Conservation (phyloP, 1,140 invertebrate genomes). For the Ceratosolen fusciceps region DNA sequence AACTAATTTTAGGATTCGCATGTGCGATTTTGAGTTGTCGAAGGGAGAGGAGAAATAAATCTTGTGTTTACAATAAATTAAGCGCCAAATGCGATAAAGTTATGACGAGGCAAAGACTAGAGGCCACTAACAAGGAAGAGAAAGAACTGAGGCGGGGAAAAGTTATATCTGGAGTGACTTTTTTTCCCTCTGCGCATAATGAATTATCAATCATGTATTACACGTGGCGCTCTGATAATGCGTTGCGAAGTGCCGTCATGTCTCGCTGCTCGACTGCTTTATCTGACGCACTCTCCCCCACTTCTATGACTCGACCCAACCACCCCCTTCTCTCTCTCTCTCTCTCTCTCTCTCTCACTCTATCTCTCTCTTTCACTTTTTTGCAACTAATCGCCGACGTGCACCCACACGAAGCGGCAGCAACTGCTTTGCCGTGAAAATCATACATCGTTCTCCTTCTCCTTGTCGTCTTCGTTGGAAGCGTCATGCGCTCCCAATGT, state of each 20-base stretch:
- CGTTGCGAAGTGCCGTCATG: conserved; percentile 44
- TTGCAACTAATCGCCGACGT: background rate
- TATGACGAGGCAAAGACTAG: background rate
- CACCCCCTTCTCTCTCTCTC: conserved; percentile 36
- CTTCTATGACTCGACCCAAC: too few species aligned
- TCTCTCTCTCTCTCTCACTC: conserved; percentile 47
- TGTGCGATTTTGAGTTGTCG: too few species aligned
- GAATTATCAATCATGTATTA: conserved; percentile 49
- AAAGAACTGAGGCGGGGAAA: background rate
- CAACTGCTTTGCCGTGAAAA: background rate
- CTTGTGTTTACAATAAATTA: too few species aligned
- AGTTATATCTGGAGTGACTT: background rate
- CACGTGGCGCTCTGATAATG: conserved; percentile 46
- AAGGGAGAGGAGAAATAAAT: too few species aligned
- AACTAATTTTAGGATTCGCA: too few species aligned
- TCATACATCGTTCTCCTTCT: background rate
- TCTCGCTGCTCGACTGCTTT: conserved; percentile 49
- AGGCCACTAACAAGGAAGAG: background rate
- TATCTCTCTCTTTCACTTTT: background rate
- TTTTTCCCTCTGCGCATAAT: conserved; percentile 44
- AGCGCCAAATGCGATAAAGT: too few species aligned
- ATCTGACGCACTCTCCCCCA: conserved; percentile 41
- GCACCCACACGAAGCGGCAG: conserved; percentile 12
- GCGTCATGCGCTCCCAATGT: conserved; percentile 1
- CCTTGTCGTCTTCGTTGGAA: background rate